Base-by-base conservation (phyloP, 1,140 invertebrate species). In the Brachionus rubens region DNA sequence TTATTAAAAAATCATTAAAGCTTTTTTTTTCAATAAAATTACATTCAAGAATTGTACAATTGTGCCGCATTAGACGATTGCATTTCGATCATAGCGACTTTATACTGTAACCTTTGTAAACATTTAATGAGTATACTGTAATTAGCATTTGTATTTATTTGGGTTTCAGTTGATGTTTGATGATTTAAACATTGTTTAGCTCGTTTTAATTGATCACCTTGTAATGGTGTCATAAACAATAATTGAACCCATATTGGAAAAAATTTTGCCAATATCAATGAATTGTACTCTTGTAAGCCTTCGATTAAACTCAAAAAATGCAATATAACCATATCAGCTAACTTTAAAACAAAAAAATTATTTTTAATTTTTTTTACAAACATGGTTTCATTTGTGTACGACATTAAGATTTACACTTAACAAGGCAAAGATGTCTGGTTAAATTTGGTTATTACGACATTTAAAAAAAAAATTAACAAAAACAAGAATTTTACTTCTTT, bases 281-380 rank as follows among this genome's bases (percentile, higher is more conserved):
- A 96, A 83, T 95, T 93, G 80, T 93, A 95, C 83, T 98, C 96
- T 79, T 97, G 88, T 5, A 99, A 86, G 0, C 94, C 92, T 86
- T 99, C 96, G 82, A 99, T 88, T 50, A 98, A 87, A 81, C 91
- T 94, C 56, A 99, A 84, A 83, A 99, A 98, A 82, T 99, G 96
- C 0, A 98, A 86, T 83, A 96, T 98, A 3, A 99, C 94, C 87
- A 96, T 97, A 86, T 98, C 96, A 2, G 94, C 92, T 56, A 98
- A 83, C 92, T 96, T 78, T 68, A 82, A 81, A 54, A n/a, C 65
- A 40, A 68, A 78, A 62, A 50, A 28, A 68, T 67, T 70, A 36
- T 19, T 54, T 36, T 75, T 50, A 40, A 68, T 67, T 62, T 65
- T 47, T 10, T n/a, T 43, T 1, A 47, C 77, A 77, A 50, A 68